Percentiles rank a stretch among this genome's conserved stretches.
phyloP scores from a whole-genome alignment of 2,888 invertebrate species.

The Melanophora roralis region DNA sequence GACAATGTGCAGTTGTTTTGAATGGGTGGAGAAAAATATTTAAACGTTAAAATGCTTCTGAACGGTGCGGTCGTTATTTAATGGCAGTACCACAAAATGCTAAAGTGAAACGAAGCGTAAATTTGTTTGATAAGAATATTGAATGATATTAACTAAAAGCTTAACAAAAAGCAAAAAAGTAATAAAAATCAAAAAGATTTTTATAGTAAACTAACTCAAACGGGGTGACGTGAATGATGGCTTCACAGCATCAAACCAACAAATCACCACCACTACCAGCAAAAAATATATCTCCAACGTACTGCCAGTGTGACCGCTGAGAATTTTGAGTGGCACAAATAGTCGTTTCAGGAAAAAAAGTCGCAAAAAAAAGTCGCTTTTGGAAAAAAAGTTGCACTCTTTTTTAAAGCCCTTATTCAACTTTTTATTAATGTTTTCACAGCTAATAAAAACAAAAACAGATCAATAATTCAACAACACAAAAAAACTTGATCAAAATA shows the following conservation, averaged over 20 bases:
- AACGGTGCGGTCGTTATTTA: not conserved
- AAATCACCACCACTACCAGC: not conserved
- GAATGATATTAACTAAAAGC: conserved; percentile 3
- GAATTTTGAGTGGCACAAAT: no score
- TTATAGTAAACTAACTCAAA: conserved; percentile 43
- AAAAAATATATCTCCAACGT: no score
- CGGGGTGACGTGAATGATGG: not conserved
- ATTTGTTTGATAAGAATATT: conserved; percentile 39
- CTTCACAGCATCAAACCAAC: conserved; percentile 29
- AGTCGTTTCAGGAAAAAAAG: no score
- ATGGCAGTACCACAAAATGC: not conserved
- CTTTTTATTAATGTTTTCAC: no score
- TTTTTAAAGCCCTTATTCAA: no score
- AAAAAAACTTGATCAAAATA: no score
- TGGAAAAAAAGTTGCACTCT: no score
- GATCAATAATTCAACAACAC: no score
- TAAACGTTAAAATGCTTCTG: conserved; percentile 12
- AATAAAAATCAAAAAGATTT: not conserved
- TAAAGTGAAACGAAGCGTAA: conserved; percentile 43
- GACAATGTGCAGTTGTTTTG: conserved; percentile 36
- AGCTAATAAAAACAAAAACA: no score
- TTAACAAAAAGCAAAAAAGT: not conserved
- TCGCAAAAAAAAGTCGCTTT: no score
- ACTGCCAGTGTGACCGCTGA: no score
- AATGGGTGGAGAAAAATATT: conserved; percentile 37